Conservation (phyloP, 2,888 invertebrate genomes). For the Cerastis rubricosa region DNA sequence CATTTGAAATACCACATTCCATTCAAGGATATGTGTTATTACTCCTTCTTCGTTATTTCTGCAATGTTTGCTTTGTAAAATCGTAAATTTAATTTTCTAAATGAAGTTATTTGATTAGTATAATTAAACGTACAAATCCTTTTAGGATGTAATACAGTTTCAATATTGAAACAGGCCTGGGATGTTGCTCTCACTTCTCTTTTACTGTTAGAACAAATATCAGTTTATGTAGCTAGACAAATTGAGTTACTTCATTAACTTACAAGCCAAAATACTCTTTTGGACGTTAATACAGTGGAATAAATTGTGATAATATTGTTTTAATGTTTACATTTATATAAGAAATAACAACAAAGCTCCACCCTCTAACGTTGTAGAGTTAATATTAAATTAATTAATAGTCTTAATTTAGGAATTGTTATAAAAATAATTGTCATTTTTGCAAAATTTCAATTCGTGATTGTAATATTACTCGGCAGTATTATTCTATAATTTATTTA, state of each 20-base stretch:
- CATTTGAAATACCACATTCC: constrained; percentile 47
- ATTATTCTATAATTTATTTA: constrained; percentile 52
- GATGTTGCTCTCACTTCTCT: constrained; percentile 44
- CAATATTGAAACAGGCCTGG: constrained; percentile 63
- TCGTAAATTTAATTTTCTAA: constrained; percentile 31
- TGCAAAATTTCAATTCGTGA: constrained; percentile 57
- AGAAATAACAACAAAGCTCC: constrained; percentile 42
- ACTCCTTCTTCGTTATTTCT: constrained; percentile 13
- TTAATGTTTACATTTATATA: constrained; percentile 22
- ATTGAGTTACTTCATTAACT: constrained; percentile 59
- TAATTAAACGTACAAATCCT: constrained; percentile 60
- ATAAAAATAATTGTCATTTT: constrained; percentile 59
- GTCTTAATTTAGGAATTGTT: constrained; percentile 63
- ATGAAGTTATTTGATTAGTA: constrained; percentile 54
- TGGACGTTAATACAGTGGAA: constrained; percentile 32
- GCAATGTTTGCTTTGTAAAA: constrained; percentile 14
- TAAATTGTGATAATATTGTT: constrained; percentile 45
- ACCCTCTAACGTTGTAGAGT: constrained; percentile 53
- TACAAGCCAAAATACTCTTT: constrained; percentile 46
- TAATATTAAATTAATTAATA: constrained; percentile 58
- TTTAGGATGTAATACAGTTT: constrained; percentile 52
- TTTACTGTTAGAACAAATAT: constrained; percentile 58
- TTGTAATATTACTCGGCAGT: constrained; percentile 54
- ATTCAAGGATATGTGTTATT: constrained; percentile 3
- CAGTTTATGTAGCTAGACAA: constrained; percentile 53